These are phyloP conservation scores for Merops nubicus DNA, from an alignment of 2,113 vertebrate genomes.

Conservation along the genomic window DNA sequence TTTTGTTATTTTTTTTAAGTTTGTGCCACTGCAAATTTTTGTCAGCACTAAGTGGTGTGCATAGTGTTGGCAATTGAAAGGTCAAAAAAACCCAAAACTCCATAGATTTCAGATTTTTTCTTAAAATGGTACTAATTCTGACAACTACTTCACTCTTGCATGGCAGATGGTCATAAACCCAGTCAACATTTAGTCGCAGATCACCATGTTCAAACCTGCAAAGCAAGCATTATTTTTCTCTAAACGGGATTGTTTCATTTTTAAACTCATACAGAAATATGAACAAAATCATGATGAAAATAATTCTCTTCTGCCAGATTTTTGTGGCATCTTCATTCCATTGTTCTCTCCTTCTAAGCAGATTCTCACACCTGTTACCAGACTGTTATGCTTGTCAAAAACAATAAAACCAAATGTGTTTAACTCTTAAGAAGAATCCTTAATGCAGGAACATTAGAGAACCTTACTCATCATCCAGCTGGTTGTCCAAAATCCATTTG, in stretches of 20 bases:
- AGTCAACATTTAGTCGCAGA: neutral
- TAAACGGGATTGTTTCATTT: neutral
- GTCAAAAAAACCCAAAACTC: neutral
- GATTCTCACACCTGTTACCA: slow-evolving; percentile 24
- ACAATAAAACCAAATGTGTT: slow-evolving; percentile 32
- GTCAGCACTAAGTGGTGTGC: neutral
- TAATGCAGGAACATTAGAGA: neutral
- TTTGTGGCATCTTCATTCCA: neutral
- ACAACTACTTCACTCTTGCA: neutral
- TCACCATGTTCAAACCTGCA: neutral
- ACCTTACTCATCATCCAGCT: neutral
- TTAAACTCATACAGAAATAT: neutral
- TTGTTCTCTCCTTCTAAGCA: neutral
- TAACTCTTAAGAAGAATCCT: neutral
- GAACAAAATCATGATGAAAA: neutral
- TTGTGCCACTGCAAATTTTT: neutral
- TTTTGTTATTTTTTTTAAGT: neutral
- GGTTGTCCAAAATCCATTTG: slow-evolving; percentile 6
- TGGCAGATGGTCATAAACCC: neutral
- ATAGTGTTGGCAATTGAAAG: neutral
- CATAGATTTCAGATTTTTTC: neutral
- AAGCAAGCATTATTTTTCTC: neutral
- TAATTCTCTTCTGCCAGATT: neutral
- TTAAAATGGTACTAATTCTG: neutral
- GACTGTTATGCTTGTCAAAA: slow-evolving; percentile 53